Base-by-base conservation (phyloP, 2,797 vertebrate species). In the Chelon labrosus region DNA sequence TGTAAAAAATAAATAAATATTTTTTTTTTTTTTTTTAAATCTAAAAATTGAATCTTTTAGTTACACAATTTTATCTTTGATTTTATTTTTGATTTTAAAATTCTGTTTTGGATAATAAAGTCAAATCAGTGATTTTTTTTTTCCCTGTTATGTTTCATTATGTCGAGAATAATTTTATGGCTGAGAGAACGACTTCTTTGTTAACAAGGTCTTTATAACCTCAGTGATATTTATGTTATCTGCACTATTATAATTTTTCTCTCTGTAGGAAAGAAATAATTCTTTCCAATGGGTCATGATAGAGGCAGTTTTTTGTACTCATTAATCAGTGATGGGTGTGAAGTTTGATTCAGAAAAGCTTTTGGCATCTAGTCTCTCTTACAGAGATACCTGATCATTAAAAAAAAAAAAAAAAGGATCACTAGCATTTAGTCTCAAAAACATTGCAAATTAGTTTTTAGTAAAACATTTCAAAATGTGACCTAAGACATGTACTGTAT, bases 231-330 rank as follows among this genome's bases (percentile, higher is more conserved):
- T 59, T 16, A 62, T 65, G 49, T 17, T 1, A 13, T 59, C 38
- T 53, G 42, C 42, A 19, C 54, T 44, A 3, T 54, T 49, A 22
- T 13, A 4, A 20, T 20, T 14, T 56, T 44, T 17, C 27, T 58
- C 27, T 42, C 55, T 50, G 16, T 8, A 64, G 64, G 22, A 51
- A 63, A 70, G 22, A 51, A 63, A 7, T 55, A 63, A 7, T 55
- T 70, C 17, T 41, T 54, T 55, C 22, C 68, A 56, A 5, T 57
- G n/a, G 46, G 7, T 27, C 19, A 35, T 41, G 41, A 53, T 63
- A 12, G 16, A 31, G 27, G 20, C 52, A 27, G 10, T 50, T 41
- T 60, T 13, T 42, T 42, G 27, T 22, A n/a, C 42, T 37, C 12
- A n/a, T 70, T 31, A 2, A 38, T 65, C 47, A 58, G 50, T 13